Base-by-base conservation (phyloP, 2,113 vertebrate genomes). In the Apteryx owenii region DNA sequence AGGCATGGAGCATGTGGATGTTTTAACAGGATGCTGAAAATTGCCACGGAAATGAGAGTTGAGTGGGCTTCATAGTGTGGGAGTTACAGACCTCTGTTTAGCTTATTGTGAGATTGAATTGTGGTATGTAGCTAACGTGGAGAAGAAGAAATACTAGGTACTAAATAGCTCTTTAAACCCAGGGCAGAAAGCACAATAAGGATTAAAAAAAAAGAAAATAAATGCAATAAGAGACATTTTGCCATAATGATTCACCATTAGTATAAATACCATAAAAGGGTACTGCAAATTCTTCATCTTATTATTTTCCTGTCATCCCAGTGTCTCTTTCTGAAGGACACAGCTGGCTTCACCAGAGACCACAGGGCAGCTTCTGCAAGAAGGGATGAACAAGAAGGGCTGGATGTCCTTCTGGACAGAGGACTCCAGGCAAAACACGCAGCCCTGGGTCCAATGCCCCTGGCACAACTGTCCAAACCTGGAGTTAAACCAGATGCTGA, bases 1-100 rank as follows among this genome's bases (percentile, higher is more conserved):
- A 29, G 81, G 42, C 42, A 31, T 53, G 54, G 64, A 60, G n/a
- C 0, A 0, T 19, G 38, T 15, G 8, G 8, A 2, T 64, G 46
- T 56, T 81, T 64, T 12, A 51, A 85, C 69, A 36, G 42, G 58
- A n/a, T 13, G 7, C n/a, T 42, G n/a, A 38, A 87, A 82, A 33
- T 19, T 50, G 69, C 46, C 8, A 6, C n/a, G 79, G 76, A 89
- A 79, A 46, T 76, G 6, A 42, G 40, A 29, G 33, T 13, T 84
- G 31, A 3, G 3, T 0, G 0, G 50, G 33, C 5, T 87, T 82
- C 69, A 7, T 9, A 29, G n/a, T 7, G 19, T 13, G 12, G 86
- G 42, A 58, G 31, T 19, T 81, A 21, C 19, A 42, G 80, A 78
- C 40, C 40, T 92, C 50, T 79, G 28, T 72, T 75, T 5, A 40